phyloP scores from a whole-genome alignment of 2,888 invertebrate genomes.

The Brachylomia viminalis region DNA sequence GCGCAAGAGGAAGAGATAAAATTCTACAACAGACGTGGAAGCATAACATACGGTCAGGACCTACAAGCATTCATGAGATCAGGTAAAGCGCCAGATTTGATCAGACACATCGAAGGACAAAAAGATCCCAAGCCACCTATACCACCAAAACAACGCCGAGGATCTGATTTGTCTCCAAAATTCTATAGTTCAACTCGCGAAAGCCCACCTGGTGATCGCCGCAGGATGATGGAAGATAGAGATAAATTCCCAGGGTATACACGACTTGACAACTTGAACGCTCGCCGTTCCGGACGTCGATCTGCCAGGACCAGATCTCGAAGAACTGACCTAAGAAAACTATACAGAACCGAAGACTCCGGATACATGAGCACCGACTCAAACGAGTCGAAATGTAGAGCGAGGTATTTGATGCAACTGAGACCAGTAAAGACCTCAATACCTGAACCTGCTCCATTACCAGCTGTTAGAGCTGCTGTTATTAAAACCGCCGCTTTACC shows the following conservation, averaged over 20 bases:
- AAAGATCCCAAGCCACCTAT: conserved; percentile 85
- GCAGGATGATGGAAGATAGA: conserved; percentile 82
- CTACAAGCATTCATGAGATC: conserved; percentile 78
- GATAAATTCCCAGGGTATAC: conserved; percentile 81
- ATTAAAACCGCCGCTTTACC: conserved; percentile 77
- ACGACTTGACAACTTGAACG: conserved; percentile 81
- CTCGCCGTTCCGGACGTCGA: conserved; percentile 83
- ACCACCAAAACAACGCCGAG: conserved; percentile 83
- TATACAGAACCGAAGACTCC: conserved; percentile 92
- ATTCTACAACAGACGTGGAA: conserved; percentile 82
- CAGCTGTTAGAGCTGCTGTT: conserved; percentile 68
- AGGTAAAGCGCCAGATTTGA: conserved; percentile 81
- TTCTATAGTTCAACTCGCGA: conserved; percentile 74
- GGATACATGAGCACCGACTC: conserved; percentile 97
- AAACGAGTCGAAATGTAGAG: conserved; percentile 90
- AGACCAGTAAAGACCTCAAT: conserved; percentile 77
- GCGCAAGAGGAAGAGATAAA: conserved; percentile 78
- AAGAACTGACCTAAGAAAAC: conserved; percentile 83
- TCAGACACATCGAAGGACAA: conserved; percentile 78
- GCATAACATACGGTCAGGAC: conserved; percentile 82
- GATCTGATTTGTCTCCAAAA: conserved; percentile 77
- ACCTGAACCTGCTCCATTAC: conserved; percentile 73
- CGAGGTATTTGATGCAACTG: conserved; percentile 86
- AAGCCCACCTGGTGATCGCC: conserved; percentile 81
- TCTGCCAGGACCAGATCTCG: conserved; percentile 84